Evolutionary conservation across 2,113 vertebrate species (phyloP).

Genomic region (Xenopus laevis): DNA sequence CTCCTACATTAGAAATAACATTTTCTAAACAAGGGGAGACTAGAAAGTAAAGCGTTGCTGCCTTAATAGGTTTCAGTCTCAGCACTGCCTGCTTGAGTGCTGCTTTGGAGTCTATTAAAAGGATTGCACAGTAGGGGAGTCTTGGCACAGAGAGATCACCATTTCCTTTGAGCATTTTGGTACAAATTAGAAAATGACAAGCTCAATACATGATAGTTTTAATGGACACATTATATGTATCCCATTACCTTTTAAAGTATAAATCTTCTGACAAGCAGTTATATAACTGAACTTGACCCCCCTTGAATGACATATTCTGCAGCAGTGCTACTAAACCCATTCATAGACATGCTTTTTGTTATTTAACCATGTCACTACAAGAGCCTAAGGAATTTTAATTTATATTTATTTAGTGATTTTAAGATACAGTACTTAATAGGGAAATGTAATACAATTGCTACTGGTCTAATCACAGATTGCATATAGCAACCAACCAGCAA

Average conservation of each 20-base stretch:
- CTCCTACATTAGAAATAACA: constrained; percentile 15
- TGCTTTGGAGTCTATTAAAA: constrained; percentile 50
- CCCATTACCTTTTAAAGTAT: constrained; percentile 21
- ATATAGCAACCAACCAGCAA: too few relatives aligned
- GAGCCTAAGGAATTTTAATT: too few relatives aligned
- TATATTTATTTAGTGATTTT: too few relatives aligned
- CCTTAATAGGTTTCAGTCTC: constrained; percentile 52
- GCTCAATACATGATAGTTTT: constrained; percentile 13
- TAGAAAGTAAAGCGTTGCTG: constrained; percentile 50
- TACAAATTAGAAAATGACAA: constrained; percentile 33
- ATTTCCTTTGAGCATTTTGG: constrained; percentile 44
- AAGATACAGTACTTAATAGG: too few relatives aligned
- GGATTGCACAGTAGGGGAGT: constrained; percentile 41
- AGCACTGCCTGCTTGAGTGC: constrained; percentile 7
- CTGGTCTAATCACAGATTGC: too few relatives aligned
- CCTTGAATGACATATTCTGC: background rate
- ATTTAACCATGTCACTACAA: too few relatives aligned
- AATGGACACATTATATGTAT: constrained; percentile 20
- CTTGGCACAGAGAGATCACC: constrained; percentile 24
- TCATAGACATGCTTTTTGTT: too few relatives aligned
- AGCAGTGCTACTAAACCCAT: too few relatives aligned
- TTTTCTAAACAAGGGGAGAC: constrained; percentile 33
- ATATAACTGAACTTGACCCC: background rate
- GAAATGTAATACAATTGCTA: too few relatives aligned
- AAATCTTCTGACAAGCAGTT: constrained; percentile 17